A percentile compares a stretch with the other conserved stretches of the same genome.
Conservation (phyloP, 2,888 invertebrate species). For the Sesamia inferens region DNA sequence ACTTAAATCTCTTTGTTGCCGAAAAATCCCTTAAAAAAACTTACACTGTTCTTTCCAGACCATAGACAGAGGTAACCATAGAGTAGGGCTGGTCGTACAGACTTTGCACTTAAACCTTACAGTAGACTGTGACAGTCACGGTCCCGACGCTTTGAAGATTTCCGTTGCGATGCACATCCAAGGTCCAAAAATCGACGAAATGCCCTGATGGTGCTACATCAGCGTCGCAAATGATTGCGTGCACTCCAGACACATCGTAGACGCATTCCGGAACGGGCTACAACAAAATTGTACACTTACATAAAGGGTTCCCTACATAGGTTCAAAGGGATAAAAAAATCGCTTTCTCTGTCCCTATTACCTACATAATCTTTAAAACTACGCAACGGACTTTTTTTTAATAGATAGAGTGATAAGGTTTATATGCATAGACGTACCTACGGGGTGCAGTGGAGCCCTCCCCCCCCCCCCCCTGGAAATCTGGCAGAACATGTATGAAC, state of each 20-base stretch:
- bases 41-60: background rate
- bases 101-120: background rate
- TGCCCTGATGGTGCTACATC: background rate
- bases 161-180: slow-evolving; percentile 9
- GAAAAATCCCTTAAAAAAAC: background rate
- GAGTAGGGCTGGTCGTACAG: background rate
- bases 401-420: too few species aligned
- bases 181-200: background rate
- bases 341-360: too few species aligned
- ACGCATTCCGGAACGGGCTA: background rate
- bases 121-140: background rate
- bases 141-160: background rate
- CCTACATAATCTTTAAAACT: too few species aligned
- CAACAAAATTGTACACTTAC: slow-evolving; percentile 8
- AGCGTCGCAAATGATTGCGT: background rate
- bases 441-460: too few species aligned
- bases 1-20: too few species aligned
- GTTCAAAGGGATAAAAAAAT: too few species aligned
- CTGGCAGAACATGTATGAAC: too few species aligned
- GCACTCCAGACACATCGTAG: background rate
- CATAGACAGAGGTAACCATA: too few species aligned
- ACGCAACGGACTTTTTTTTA: too few species aligned
- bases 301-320: too few species aligned
- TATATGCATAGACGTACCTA: too few species aligned
- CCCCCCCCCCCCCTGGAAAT: too few species aligned